Base-by-base conservation (phyloP, 1,140 invertebrate species). In the Drosophila bipectinata region DNA sequence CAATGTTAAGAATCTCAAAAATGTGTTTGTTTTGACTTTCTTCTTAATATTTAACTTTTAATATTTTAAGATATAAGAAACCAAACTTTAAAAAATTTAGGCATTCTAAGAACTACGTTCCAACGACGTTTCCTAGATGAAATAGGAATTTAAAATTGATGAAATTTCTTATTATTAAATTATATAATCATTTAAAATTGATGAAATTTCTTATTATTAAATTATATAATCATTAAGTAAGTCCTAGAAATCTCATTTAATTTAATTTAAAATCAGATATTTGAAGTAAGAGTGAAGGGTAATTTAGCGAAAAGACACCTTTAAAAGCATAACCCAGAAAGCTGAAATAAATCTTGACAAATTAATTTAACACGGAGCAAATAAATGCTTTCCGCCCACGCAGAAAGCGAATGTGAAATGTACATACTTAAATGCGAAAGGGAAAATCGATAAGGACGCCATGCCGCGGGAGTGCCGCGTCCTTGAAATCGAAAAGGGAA, bases 371-470 rank as follows among this genome's bases (percentile, higher is more conserved):
- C 63, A 59, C 48, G 37, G 49, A 51, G 59, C 18, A 59, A 49
- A 48, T 44, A 48, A 54, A 30, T 45, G 54, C 49, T 51, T 30
- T 30, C 41, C 66, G 69, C 61, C 76, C 41, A 77, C 76, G 60
- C 48, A 60, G 39, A 68, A 54, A 64, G 63, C 48, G 30, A 66
- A 34, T 53, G 61, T 68, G 64, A 57, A 69, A 69, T 48, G 26
- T 41, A 48, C 32, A 56, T 45, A 34, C 48, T 12, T 28, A n/a
- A 56, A 48, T 69, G 66, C 63, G 49, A 66, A 67, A 63, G 68
- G 69, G 64, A 85, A 85, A 85, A 85, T 85, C 82, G 45, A 85
- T 85, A 87, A 58, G 69, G 78, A 78, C 75, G 82, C 77, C 71
- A 45, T 73, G 66, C 62, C 45, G 49, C 57, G 30, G 56, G 30